These are phyloP conservation scores for Frieseomelitta varia DNA, from an alignment of 1,140 invertebrate genomes.

Conservation along the genomic window DNA sequence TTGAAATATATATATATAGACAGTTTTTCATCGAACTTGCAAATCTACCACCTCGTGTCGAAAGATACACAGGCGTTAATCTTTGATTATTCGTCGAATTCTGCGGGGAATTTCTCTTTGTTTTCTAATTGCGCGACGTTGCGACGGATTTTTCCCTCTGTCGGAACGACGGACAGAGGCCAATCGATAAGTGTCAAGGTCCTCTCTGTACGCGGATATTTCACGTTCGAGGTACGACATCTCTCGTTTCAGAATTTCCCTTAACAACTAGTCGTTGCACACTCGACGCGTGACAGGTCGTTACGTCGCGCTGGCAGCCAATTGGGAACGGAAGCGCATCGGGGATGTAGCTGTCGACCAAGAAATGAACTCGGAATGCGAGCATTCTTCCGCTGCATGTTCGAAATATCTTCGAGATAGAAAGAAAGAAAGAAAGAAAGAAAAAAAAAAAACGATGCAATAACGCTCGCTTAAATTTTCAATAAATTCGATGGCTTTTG, in stretches of 20 bases:
- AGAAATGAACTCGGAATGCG: not conserved
- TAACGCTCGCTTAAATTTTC: not conserved
- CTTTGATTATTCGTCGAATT: too few species aligned
- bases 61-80: too few species aligned
- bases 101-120: not conserved
- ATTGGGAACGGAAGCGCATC: not conserved
- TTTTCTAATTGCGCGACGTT: not conserved
- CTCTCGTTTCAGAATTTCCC: not conserved
- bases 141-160: not conserved
- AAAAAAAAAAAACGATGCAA: too few species aligned
- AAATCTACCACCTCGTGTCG: too few species aligned
- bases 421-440: too few species aligned
- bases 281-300: not conserved
- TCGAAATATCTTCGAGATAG: not conserved
- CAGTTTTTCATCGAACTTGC: too few species aligned
- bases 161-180: too few species aligned
- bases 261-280: slow-evolving; percentile 27
- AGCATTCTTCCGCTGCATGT: not conserved
- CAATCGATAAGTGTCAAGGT: slow-evolving; percentile 16
- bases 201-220: not conserved
- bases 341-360: not conserved
- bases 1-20: too few species aligned
- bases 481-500: not conserved
- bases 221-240: not conserved
- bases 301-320: not conserved